phyloP scores from a whole-genome alignment of 2,113 vertebrate species.

The Serinus canaria region DNA sequence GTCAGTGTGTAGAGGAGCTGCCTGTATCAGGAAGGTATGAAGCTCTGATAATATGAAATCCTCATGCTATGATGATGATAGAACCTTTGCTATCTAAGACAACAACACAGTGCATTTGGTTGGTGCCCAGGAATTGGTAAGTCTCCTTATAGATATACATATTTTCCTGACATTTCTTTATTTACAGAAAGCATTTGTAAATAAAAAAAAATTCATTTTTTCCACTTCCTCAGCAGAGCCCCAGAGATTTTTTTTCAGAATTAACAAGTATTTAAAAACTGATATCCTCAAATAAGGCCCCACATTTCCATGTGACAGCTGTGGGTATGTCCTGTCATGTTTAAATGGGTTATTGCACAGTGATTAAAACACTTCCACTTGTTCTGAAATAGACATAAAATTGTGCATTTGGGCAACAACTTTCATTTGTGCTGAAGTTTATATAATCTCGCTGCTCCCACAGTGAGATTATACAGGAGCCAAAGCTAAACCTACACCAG shows the following conservation, averaged over 20 bases:
- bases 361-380: not conserved
- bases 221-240: not conserved
- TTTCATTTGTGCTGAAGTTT: not conserved
- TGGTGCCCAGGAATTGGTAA: not conserved
- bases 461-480: not conserved
- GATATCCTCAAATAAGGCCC: not conserved
- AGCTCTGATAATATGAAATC: no score
- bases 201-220: not conserved
- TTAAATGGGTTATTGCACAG: not conserved
- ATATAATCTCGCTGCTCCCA: no score
- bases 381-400: not conserved
- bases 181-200: not conserved
- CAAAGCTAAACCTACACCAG: not conserved
- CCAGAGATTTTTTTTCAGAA: not conserved
- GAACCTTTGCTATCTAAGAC: no score
- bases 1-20: no score
- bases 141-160: not conserved
- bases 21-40: no score
- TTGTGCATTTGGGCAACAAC: not conserved
- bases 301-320: not conserved
- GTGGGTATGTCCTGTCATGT: not conserved
- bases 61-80: no score
- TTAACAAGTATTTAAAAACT: not conserved
- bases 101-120: not conserved
- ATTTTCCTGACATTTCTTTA: not conserved